These are phyloP conservation scores for Cygnus atratus DNA, from an alignment of 2,113 vertebrate species.

Conservation along the genomic window DNA sequence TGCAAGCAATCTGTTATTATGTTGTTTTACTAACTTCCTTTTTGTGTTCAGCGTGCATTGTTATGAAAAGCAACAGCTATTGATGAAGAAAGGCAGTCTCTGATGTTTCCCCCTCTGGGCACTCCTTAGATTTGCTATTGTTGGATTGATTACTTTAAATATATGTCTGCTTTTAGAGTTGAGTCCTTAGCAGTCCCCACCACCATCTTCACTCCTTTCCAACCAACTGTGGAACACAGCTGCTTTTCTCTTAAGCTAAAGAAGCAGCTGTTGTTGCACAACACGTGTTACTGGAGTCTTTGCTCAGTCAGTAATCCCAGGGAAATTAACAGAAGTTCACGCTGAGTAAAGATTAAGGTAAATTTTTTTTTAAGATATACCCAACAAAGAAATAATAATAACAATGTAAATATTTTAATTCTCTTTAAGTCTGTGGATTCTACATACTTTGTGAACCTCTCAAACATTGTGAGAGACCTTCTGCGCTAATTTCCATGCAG, in stretches of 20 bases:
- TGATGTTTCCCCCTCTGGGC: neutral
- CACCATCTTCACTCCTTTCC: conserved; percentile 2
- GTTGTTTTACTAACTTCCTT: neutral
- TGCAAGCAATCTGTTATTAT: neutral
- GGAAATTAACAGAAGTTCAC: neutral
- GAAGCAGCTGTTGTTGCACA: conserved; percentile 47
- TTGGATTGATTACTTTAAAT: conserved; percentile 36
- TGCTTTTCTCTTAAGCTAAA: conserved; percentile 33
- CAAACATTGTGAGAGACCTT: neutral
- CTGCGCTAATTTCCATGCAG: neutral
- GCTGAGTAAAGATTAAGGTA: neutral
- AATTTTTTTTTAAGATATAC: neutral
- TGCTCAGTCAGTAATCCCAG: neutral
- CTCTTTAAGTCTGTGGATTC: neutral
- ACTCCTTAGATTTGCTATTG: conserved; percentile 13
- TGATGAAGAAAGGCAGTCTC: neutral
- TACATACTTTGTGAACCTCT: neutral
- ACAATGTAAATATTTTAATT: neutral
- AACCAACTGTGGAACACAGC: conserved; percentile 49
- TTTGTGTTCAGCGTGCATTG: neutral
- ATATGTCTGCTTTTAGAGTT: conserved; percentile 15
- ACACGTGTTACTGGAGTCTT: conserved; percentile 16
- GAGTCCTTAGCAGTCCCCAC: neutral
- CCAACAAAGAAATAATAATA: neutral
- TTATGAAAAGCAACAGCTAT: neutral